Evolutionary conservation across 2,797 vertebrate species (phyloP), one percentile per base, ranked within the genome.

Genomic region (Knipowitschia caucasica): DNA sequence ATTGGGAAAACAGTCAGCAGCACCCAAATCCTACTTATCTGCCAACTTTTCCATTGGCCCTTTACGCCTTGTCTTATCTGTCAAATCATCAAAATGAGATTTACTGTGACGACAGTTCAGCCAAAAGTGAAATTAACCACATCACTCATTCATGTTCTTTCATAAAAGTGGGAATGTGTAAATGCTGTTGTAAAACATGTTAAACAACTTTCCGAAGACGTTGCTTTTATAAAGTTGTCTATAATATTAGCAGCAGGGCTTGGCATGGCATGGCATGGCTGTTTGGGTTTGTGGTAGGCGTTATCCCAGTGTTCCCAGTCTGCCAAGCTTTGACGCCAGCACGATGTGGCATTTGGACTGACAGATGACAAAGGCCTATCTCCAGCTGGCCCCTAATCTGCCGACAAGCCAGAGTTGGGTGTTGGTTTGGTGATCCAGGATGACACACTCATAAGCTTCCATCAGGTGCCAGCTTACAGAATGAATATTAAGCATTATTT

Each of bases 301-400:
- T 85, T 82, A 87, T 85, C 81, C 83, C 83, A 74, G 79, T 81
- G 77, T 78, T 85, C 80, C 73, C 81, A 85, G 77, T 74, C 81
- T 86, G 85, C 75, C 81, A n/a, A 84, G 80, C 80, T 85, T 83
- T 79, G 75, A 67, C 56, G 61, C 75, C 77, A 85, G 72, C 73
- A 51, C 75, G 78, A 77, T 83, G 73, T 75, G 80, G 81, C 85
- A 87, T 83, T 85, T 87, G 85, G 85, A 81, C 77, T 65, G 74
- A 51, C 85, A 87, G 85, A 87, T 84, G 85, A 85, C 68, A 68
- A 73, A 82, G 81, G 78, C 75, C 69, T 83, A 74, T 78, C 79
- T 77, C 83, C 85, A 87, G 81, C 80, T 87, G 85, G 80, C 71
- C 80, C 81, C 69, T 83, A 85, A 85, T 85, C 85, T 87, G 76